A percentile compares a stretch with the other conserved stretches of the same genome.
Conservation (phyloP, 2,113 vertebrate species). For the Saguinus midas region DNA sequence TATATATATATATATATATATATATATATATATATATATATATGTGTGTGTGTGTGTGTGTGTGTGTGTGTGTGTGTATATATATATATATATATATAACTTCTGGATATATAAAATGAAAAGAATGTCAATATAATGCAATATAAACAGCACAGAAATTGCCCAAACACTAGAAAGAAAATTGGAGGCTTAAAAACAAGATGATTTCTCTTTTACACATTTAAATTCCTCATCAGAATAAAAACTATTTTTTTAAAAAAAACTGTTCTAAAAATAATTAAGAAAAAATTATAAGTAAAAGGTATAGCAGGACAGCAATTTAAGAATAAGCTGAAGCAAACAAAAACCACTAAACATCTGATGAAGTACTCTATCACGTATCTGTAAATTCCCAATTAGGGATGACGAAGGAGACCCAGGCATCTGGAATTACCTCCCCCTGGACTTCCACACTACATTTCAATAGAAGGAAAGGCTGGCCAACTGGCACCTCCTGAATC, state of each 20-base stretch:
- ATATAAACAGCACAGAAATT: not conserved
- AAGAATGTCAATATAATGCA: not conserved
- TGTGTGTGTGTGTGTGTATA: too few species aligned
- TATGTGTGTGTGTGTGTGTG: too few species aligned
- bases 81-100: not conserved
- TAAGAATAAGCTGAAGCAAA: not conserved
- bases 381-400: accelerated
- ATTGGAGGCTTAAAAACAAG: not conserved
- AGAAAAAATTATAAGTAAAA: not conserved
- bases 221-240: not conserved
- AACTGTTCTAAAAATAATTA: not conserved
- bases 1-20: not conserved
- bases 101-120: not conserved
- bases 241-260: not conserved
- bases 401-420: not conserved
- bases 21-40: not conserved
- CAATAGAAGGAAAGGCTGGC: too few species aligned
- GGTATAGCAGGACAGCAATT: not conserved
- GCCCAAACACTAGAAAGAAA: not conserved
- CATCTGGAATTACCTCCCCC: too few species aligned
- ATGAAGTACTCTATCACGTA: accelerated
- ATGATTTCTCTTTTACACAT: not conserved
- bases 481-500: too few species aligned
- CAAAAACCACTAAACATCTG: not conserved
- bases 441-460: too few species aligned